Base-by-base conservation (phyloP, 2,113 vertebrate genomes). In the Cyphomyrus discorhynchus region DNA sequence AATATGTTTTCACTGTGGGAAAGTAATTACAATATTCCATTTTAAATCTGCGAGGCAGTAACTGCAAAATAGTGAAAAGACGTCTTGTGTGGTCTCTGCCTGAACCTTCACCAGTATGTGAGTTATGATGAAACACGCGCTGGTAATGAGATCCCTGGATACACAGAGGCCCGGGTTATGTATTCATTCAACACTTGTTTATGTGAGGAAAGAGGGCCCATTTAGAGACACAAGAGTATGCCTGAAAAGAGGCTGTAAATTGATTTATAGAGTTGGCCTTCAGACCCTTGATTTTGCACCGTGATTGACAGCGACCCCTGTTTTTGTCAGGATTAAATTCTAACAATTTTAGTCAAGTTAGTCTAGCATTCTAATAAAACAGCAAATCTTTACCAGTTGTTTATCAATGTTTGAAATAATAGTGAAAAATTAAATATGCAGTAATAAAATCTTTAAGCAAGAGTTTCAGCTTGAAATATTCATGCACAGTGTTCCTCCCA, bases 61-160 rank as follows among this genome's bases (percentile, higher is more conserved):
- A 39, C 15, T 19, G 27, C 27, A 80, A 42, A 42, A 17, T 7
- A 35, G 35, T 80, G 35, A 80, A 80, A 39, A 39, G 15, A 80
- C 15, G 19, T 17, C 74, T 39, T 42, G 74, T 42, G 74, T 80
- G 74, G 74, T 42, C 74, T 80, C 35, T 35, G 35, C 35, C 13
- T 77, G 39, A 77, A 80, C 74, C 74, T 80, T 80, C 74, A 42
- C 35, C 35, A 19, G 31, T 80, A 42, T 80, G 74, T 80, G 74
- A 80, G 74, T 80, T 80, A 80, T 42, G 31, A 35, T 80, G 74
- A 80, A 80, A 80, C 74, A 80, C 10, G 6, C 13, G 42, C 74
- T 39, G 74, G 74, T 80, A 80, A 80, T 80, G 74, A 80, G 74
- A 80, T 80, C 74, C 74, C 74, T 42, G 74, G 74, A 80, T 80